A percentile compares a stretch with the other conserved stretches of the same genome.
Conservation (phyloP, 2,113 vertebrate species). For the Microtus montanus region DNA sequence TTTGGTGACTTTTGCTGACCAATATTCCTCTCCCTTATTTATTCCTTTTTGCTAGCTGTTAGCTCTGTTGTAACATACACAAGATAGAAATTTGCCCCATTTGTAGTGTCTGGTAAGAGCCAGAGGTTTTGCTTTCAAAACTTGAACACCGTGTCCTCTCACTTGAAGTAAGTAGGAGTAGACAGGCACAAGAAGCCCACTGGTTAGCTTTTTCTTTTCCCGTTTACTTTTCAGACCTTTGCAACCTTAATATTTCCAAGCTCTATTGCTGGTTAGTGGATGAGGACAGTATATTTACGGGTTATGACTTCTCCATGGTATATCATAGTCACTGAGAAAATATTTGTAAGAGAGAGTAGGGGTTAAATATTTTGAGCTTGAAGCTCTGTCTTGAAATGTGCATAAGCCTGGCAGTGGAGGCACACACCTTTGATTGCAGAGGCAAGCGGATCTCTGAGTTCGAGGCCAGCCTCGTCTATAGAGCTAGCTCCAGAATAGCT, state of each 20-base stretch:
- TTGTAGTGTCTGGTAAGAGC: background rate
- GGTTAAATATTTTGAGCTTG: background rate
- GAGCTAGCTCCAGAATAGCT: no score
- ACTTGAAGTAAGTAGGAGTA: background rate
- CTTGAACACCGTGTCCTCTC: background rate
- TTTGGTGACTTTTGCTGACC: background rate
- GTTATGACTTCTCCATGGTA: background rate
- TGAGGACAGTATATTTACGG: no score
- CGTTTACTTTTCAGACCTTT: constrained; percentile 1
- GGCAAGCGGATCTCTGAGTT: no score
- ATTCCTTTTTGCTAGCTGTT: background rate
- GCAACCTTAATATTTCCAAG: constrained; percentile 16
- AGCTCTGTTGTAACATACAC: background rate
- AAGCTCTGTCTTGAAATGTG: constrained; percentile 1
- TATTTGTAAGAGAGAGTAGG: background rate
- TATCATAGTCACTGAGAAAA: background rate
- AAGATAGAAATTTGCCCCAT: background rate
- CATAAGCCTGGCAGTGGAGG: no score
- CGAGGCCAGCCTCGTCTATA: no score
- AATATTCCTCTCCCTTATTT: background rate
- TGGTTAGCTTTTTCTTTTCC: background rate
- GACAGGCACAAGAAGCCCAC: background rate
- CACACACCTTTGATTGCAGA: no score
- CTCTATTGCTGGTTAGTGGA: background rate
- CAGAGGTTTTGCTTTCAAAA: background rate